Evolutionary conservation across 2,113 vertebrate species (phyloP), one percentile per base, ranked within the genome.

Genomic region (Phocoena phocoena): DNA sequence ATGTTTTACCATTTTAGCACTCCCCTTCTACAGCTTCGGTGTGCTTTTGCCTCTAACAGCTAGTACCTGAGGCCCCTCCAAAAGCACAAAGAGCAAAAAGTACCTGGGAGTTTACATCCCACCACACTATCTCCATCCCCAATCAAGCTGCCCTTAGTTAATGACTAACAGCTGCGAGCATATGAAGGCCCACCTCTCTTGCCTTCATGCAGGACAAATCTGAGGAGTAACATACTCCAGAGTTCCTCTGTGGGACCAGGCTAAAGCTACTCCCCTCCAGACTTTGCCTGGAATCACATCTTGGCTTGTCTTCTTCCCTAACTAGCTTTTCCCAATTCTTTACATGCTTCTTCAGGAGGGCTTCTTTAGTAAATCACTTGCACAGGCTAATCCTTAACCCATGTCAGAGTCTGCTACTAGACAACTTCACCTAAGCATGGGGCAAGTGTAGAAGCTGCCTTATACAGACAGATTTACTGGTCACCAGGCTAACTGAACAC

Each of bases 121-220:
- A 20, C 13, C 25, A 28, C 2, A 9, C 5, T 58, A 1, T 14
- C 8, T 1, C 55, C 0, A 1, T 60, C 21, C 31, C 3, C 76
- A 58, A 9, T 11, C 15, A 28, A 44, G 33, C 5, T 4, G 6
- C 67, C 47, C 15, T 76, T 50, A 85, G 9, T 5, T 28, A 41
- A 25, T 3, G 8, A 10, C 9, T 26, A n/a, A 21, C 6, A 84
- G 9, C 33, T 88, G 4, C 5, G 18, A 74, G 9, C 15, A 3
- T 55, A 2, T 25, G 20, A 1, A 58, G 53, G 20, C 7, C 23
- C 47, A 23, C 1, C 2, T 10, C 26, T 26, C 63, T 80, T 44
- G 20, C 18, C 3, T 65, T 38, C 44, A 17, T 28, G 18, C 36
- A 8, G n/a, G 21, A 17, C 5, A 6, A 41, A 17, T 47, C 8